Percentiles rank a stretch among this genome's conserved stretches.
These are phyloP conservation scores for Heliothis peltigera DNA, from an alignment of 2,888 invertebrate genomes.

Conservation along the genomic window DNA sequence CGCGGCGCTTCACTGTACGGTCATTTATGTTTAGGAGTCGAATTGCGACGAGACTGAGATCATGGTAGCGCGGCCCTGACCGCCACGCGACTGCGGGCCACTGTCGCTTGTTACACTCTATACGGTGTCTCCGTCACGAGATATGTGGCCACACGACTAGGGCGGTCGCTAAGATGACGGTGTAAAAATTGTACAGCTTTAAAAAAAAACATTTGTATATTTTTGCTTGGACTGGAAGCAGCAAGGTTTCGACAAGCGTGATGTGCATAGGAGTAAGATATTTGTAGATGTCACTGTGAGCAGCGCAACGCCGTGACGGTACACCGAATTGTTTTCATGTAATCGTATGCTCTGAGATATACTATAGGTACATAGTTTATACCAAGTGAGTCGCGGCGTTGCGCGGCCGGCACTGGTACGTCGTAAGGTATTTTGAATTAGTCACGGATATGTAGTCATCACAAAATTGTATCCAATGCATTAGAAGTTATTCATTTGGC, in stretches of 20 bases:
- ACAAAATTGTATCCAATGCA: conserved; percentile 83
- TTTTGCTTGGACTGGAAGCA: conserved; percentile 83
- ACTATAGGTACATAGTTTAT: conserved; percentile 52
- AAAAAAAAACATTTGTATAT: conserved; percentile 85
- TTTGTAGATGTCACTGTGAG: conserved; percentile 67
- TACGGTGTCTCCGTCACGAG: conserved; percentile 43
- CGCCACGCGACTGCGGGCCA: conserved; percentile 51
- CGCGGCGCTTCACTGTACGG: conserved; percentile 31
- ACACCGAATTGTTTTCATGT: conserved; percentile 51
- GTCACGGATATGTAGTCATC: conserved; percentile 86
- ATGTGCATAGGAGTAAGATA: conserved; percentile 78
- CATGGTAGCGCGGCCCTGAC: conserved; percentile 63
- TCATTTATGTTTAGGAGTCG: conserved; percentile 70
- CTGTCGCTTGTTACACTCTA: conserved; percentile 50
- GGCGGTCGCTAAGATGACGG: conserved; percentile 72
- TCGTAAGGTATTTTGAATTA: conserved; percentile 81
- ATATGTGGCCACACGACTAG: conserved; percentile 62
- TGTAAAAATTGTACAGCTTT: conserved; percentile 88
- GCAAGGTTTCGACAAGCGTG: conserved; percentile 78
- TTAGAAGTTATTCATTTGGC: conserved; percentile 82
- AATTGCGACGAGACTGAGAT: conserved; percentile 79
- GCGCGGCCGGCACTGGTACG: conserved; percentile 67
- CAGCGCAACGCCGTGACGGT: conserved; percentile 55
- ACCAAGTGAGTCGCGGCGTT: conserved; percentile 44
- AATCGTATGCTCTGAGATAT: conserved; percentile 48